These are phyloP conservation scores for Spisula subtruncata DNA, from an alignment of 2,888 invertebrate species.

Conservation along the genomic window DNA sequence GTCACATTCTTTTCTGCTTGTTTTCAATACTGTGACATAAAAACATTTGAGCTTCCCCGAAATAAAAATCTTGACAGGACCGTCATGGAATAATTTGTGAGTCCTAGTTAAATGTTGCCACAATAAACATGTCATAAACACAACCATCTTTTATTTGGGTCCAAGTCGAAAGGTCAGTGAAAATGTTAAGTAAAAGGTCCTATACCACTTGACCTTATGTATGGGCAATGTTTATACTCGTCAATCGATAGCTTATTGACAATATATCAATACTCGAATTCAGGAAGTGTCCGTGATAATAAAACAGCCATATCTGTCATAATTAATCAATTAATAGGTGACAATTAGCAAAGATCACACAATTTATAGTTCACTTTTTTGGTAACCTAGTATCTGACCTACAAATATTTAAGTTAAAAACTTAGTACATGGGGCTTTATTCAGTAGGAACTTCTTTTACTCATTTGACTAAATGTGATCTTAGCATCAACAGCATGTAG, in stretches of 20 bases:
- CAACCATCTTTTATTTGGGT: too few relatives aligned
- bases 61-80: too few relatives aligned
- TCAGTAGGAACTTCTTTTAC: too few relatives aligned
- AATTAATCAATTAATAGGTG: not conserved
- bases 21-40: too few relatives aligned
- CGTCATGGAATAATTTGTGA: too few relatives aligned
- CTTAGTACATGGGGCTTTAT: too few relatives aligned
- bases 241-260: not conserved
- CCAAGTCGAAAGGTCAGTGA: not conserved
- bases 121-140: too few relatives aligned
- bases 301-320: slow-evolving; percentile 16
- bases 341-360: slow-evolving; percentile 20
- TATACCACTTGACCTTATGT: not conserved
- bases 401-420: not conserved
- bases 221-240: not conserved
- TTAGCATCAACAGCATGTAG: too few relatives aligned
- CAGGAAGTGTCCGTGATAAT: slow-evolving; percentile 31
- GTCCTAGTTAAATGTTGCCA: too few relatives aligned
- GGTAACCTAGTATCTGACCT: not conserved
- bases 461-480: too few relatives aligned
- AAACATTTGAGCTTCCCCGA: too few relatives aligned
- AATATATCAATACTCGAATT: slow-evolving; percentile 20
- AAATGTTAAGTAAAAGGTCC: not conserved
- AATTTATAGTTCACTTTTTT: slow-evolving; percentile 1
- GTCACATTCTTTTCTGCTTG: too few relatives aligned